phyloP scores from a whole-genome alignment of 2,797 vertebrate species.

The Salmo trutta region DNA sequence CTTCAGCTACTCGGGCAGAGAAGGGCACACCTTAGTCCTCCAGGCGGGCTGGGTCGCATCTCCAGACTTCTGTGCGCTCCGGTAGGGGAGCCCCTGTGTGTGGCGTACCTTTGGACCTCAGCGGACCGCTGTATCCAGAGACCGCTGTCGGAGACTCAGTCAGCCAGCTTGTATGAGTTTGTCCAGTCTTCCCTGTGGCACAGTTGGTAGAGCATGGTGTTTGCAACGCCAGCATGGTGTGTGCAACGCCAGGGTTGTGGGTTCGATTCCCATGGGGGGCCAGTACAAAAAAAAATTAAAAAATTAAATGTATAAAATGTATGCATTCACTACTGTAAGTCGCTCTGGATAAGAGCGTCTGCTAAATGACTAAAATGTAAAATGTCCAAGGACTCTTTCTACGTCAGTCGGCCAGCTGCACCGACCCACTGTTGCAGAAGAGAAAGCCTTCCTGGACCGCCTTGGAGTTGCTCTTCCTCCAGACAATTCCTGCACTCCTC shows the following conservation, averaged over 20 bases:
- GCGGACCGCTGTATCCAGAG: slow-evolving; percentile 33
- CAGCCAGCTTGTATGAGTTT: slow-evolving; percentile 38
- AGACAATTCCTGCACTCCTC: slow-evolving; percentile 79
- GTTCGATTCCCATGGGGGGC: too few relatives aligned
- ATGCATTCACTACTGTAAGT: too few relatives aligned
- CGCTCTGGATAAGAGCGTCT: too few relatives aligned
- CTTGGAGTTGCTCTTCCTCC: slow-evolving; percentile 69
- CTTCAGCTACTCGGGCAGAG: slow-evolving; percentile 41
- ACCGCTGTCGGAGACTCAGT: slow-evolving; percentile 34
- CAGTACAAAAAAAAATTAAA: too few relatives aligned
- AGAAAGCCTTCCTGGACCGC: slow-evolving; percentile 62
- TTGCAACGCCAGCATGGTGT: too few relatives aligned
- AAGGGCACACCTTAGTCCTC: slow-evolving; percentile 19
- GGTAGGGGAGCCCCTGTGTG: slow-evolving; percentile 19
- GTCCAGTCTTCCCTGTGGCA: slow-evolving; percentile 29
- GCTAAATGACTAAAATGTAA: too few relatives aligned
- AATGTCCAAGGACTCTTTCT: slow-evolving; percentile 55
- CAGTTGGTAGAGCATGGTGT: too few relatives aligned
- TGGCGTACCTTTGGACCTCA: slow-evolving; percentile 39
- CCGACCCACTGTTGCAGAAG: slow-evolving; percentile 59
- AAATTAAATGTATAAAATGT: too few relatives aligned
- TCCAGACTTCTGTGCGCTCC: slow-evolving; percentile 21
- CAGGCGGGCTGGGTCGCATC: neutral
- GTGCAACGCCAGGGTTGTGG: too few relatives aligned
- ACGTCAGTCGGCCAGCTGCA: slow-evolving; percentile 54